Base-by-base conservation (phyloP, 2,888 invertebrate species). In the Diaprepes abbreviatus region DNA sequence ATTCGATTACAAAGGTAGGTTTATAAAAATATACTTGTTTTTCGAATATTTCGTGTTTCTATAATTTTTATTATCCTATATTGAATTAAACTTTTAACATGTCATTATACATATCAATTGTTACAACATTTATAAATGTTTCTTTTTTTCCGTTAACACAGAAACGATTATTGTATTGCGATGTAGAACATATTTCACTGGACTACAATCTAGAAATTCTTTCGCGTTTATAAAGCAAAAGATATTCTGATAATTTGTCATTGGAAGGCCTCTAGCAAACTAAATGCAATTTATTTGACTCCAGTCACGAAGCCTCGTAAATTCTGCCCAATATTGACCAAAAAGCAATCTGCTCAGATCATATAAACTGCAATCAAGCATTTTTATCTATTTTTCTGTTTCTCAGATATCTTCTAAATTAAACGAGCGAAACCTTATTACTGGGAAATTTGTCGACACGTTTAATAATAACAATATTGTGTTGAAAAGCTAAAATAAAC, bases 351-450 rank as follows among this genome's bases (percentile, higher is more conserved):
- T 77, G 74, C 70, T 76, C 21, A 76, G 79, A 79, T 80, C 78
- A 79, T 79, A 79, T 79, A 78, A 76, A 77, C 76, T 76, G 78
- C 77, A 80, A 80, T 80, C 79, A 79, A 78, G 77, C 77, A 75
- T 80, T 80, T 79, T 77, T 79, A 80, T 78, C 79, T 78, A 79
- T 79, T 78, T 76, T 75, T 73, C 75, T 58, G 19, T 75, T 76
- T 74, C 76, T 78, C 63, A 45, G 70, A 70, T 66, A 72, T 71
- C 35, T 31, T 38, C 7, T 57, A 52, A 69, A 64, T 69, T 69
- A 64, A 52, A 64, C 45, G 50, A 57, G 33, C 38, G 58, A 63
- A 62, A 35, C 57, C 10, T 33, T 14, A 31, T 45, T 54, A 43
- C 19, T 50, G 35, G 21, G 36, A 40, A 64, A 55, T 24, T 24